A percentile compares a stretch with the other conserved stretches of the same genome.
These are phyloP conservation scores for Acronicta psi DNA, from an alignment of 2,888 invertebrate species.

Conservation along the genomic window DNA sequence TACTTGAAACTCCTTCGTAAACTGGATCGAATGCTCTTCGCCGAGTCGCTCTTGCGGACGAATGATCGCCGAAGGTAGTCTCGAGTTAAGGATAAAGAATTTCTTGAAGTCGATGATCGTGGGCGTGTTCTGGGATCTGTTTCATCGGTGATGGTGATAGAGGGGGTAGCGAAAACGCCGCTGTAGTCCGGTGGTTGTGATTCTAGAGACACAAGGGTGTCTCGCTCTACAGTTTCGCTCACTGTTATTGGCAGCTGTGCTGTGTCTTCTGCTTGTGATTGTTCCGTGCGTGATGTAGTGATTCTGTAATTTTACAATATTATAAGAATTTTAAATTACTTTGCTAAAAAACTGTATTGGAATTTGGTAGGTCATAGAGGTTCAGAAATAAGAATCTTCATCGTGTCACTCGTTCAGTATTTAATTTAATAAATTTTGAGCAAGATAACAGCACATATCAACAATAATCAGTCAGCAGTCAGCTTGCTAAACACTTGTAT, in stretches of 20 bases:
- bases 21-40: slow-evolving; percentile 81
- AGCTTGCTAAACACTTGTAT: too few relatives aligned
- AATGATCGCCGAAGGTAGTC: slow-evolving; percentile 81
- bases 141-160: slow-evolving; percentile 76
- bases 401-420: too few relatives aligned
- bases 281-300: slow-evolving; percentile 72
- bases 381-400: too few relatives aligned
- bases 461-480: too few relatives aligned
- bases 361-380: too few relatives aligned
- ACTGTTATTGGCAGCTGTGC: slow-evolving; percentile 80
- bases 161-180: slow-evolving; percentile 68
- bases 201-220: slow-evolving; percentile 51
- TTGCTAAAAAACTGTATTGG: too few relatives aligned
- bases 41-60: slow-evolving; percentile 81
- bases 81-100: slow-evolving; percentile 75
- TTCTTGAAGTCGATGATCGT: slow-evolving; percentile 69
- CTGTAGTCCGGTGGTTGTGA: slow-evolving; percentile 69
- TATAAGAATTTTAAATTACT: too few relatives aligned
- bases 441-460: background rate
- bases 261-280: slow-evolving; percentile 67
- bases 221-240: slow-evolving; percentile 80
- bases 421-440: too few relatives aligned
- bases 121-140: slow-evolving; percentile 66
- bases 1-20: slow-evolving; percentile 81
- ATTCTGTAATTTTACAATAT: slow-evolving; percentile 66